Conservation (phyloP, 2,888 invertebrate species). For the Noctuana brunneofusca region DNA sequence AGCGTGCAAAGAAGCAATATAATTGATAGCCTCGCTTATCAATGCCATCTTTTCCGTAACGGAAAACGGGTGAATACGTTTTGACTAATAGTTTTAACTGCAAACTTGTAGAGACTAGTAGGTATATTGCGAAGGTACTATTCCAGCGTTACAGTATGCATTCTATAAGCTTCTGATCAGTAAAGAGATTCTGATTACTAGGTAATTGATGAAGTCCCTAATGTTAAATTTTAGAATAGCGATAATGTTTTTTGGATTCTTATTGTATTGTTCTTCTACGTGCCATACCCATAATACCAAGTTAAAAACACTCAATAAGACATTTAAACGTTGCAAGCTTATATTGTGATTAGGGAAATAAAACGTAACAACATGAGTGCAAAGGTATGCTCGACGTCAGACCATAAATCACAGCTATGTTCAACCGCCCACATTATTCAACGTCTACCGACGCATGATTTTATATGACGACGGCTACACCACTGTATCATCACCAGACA, state of each 20-base stretch:
- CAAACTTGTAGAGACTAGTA: conserved; percentile 38
- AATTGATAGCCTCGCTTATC: conserved; percentile 57
- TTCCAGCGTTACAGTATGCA: background rate
- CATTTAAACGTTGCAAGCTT: background rate
- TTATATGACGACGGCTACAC: background rate
- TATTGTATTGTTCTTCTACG: no score
- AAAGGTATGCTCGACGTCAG: background rate
- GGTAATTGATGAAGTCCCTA: no score
- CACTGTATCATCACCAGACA: no score
- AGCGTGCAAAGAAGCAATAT: conserved; percentile 62
- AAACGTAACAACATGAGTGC: background rate
- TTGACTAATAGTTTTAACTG: conserved; percentile 56
- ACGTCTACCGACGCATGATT: background rate
- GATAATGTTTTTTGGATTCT: no score
- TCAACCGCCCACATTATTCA: conserved; percentile 7
- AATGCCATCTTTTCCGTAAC: conserved; percentile 59
- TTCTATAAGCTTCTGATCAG: background rate
- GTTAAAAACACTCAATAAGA: no score
- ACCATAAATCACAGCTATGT: conserved; percentile 6
- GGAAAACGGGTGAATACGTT: conserved; percentile 53
- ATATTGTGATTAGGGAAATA: background rate
- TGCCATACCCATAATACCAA: no score
- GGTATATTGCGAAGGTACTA: conserved; percentile 27
- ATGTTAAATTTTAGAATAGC: no score
- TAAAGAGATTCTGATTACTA: background rate